A percentile compares a stretch with the other conserved stretches of the same genome.
These are phyloP conservation scores for Nasonia giraulti DNA, from an alignment of 1,140 invertebrate species.

Conservation along the genomic window DNA sequence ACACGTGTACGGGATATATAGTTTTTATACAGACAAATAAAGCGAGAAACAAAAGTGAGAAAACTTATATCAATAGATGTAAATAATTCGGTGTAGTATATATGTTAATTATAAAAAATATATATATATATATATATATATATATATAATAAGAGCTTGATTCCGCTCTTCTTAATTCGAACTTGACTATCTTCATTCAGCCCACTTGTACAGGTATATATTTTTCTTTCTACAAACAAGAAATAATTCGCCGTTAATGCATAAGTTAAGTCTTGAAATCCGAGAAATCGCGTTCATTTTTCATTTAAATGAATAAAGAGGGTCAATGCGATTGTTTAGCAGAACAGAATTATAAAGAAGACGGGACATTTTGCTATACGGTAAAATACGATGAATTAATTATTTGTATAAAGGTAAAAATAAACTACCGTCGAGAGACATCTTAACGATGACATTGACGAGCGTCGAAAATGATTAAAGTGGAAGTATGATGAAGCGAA, in stretches of 20 bases:
- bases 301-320: not conserved
- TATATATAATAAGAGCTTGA: not conserved
- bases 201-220: not conserved
- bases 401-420: too few relatives aligned
- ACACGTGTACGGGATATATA: constrained; percentile 26
- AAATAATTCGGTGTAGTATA: constrained; percentile 30
- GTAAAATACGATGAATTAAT: not conserved
- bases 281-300: not conserved
- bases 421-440: too few relatives aligned
- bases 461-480: too few relatives aligned
- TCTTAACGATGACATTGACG: too few relatives aligned
- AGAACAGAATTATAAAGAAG: not conserved
- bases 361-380: not conserved
- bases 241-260: not conserved
- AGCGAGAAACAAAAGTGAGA: constrained; percentile 33
- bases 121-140: not conserved
- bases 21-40: constrained; percentile 30
- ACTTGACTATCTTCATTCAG: constrained; percentile 1
- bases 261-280: not conserved
- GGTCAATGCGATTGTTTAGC: not conserved
- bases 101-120: constrained; percentile 25
- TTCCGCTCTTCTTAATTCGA: not conserved
- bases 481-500: too few relatives aligned
- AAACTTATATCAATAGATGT: constrained; percentile 26
- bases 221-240: not conserved